These are phyloP conservation scores for Phymanthus crucifer DNA, from an alignment of 92 coral and sea anemone genomes.

Conservation along the genomic window DNA sequence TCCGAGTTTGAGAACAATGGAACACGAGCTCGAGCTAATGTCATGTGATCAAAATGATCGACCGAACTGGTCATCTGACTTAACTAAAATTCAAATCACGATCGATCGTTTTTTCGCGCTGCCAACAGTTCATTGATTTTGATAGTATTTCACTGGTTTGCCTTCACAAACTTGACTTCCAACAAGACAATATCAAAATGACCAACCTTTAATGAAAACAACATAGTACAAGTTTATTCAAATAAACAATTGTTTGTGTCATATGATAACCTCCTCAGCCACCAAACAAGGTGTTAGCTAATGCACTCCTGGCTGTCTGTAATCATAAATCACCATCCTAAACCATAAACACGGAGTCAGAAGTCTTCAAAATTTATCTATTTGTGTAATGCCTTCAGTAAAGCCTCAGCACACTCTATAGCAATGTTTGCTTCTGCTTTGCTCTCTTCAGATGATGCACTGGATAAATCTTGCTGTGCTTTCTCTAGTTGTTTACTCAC, in stretches of 20 bases:
- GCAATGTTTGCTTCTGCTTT: slow-evolving; percentile 89
- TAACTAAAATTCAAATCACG: too few relatives aligned
- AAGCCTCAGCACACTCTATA: slow-evolving; percentile 89
- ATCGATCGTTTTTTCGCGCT: too few relatives aligned
- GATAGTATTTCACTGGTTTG: too few relatives aligned
- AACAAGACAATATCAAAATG: not conserved
- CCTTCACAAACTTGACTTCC: too few relatives aligned
- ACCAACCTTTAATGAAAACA: not conserved
- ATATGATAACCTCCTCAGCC: slow-evolving; percentile 14
- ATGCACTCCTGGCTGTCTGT: not conserved
- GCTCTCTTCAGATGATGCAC: slow-evolving; percentile 83
- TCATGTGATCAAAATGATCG: too few relatives aligned
- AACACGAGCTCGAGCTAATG: too few relatives aligned
- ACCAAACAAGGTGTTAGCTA: not conserved
- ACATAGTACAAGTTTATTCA: not conserved
- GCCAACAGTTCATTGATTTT: too few relatives aligned
- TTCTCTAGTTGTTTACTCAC: slow-evolving; percentile 84
- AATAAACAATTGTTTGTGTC: not conserved
- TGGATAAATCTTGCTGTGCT: slow-evolving; percentile 85
- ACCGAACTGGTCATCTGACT: too few relatives aligned
- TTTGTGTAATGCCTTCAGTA: slow-evolving; percentile 72
- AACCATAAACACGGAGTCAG: not conserved
- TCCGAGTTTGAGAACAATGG: too few relatives aligned
- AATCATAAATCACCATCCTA: not conserved
- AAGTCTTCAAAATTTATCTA: not conserved